phyloP scores from a whole-genome alignment of 2,888 invertebrate genomes.

The Trissonchulus latispiculum region DNA sequence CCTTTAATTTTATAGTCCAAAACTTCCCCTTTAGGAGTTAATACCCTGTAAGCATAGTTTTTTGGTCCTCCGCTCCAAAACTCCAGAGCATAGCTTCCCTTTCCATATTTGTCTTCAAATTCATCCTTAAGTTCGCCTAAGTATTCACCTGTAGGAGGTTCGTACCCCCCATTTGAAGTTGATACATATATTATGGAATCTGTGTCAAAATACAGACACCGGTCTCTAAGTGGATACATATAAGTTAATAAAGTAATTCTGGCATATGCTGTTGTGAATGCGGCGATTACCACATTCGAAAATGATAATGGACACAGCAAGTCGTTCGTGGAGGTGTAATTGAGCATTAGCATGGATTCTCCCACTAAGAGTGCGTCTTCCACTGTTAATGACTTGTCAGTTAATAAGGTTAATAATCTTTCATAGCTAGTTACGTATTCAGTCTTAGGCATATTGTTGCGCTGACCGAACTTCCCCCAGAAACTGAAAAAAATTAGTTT shows the following conservation, averaged over 20 bases:
- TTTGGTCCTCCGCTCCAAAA: background rate
- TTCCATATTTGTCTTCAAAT: background rate
- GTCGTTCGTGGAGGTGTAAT: background rate
- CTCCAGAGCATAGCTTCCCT: background rate
- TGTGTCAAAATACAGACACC: constrained; percentile 34
- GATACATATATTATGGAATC: constrained; percentile 40
- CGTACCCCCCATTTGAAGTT: background rate
- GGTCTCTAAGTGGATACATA: background rate
- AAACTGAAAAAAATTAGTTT: no score
- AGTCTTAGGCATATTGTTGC: background rate
- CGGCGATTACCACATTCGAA: constrained; percentile 33
- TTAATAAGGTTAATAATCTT: constrained; percentile 17
- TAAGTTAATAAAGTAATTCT: constrained; percentile 39
- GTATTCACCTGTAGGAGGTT: background rate
- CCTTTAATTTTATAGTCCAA: background rate
- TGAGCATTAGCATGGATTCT: constrained; percentile 11
- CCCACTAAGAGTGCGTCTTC: background rate
- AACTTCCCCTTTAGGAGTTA: background rate
- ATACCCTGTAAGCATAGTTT: background rate
- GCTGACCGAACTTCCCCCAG: constrained; percentile 28
- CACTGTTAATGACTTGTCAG: constrained; percentile 6
- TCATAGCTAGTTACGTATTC: background rate
- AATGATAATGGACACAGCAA: background rate
- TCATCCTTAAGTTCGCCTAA: background rate
- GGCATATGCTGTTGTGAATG: constrained; percentile 42